Evolutionary conservation across 2,113 vertebrate genomes (phyloP).

Genomic region (Mobula hypostoma): DNA sequence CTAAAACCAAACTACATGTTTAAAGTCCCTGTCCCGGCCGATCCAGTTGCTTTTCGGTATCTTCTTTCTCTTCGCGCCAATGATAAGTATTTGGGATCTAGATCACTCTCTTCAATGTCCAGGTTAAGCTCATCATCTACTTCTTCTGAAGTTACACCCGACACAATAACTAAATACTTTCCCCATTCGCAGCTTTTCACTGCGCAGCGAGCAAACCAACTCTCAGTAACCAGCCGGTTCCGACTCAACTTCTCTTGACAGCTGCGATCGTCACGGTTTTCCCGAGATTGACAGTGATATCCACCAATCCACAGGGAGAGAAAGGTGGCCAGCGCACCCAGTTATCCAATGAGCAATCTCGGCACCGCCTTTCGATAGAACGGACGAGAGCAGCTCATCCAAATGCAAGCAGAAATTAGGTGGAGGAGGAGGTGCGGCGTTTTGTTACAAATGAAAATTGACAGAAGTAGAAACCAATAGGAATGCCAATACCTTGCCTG

Average conservation of each 20-base stretch:
- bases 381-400: background rate
- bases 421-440: background rate
- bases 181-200: background rate
- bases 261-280: background rate
- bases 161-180: background rate
- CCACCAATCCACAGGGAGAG: background rate
- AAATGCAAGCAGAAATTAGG: conserved; percentile 37
- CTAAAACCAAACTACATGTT: background rate
- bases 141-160: too few species aligned
- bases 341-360: conserved; percentile 43
- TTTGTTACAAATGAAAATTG: background rate
- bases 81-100: background rate
- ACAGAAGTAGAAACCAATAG: background rate
- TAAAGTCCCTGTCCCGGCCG: conserved; percentile 11
- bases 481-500: background rate
- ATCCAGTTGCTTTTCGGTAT: background rate
- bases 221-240: background rate
- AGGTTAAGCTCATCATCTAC: background rate
- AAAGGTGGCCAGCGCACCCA: conserved; percentile 40
- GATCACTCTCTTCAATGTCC: background rate
- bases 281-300: background rate
- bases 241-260: conserved; percentile 33
- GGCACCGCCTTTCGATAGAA: background rate
- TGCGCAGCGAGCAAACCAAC: background rate
- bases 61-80: background rate